Base-by-base conservation (phyloP, 2,797 vertebrate species). In the Pangasius macronema region DNA sequence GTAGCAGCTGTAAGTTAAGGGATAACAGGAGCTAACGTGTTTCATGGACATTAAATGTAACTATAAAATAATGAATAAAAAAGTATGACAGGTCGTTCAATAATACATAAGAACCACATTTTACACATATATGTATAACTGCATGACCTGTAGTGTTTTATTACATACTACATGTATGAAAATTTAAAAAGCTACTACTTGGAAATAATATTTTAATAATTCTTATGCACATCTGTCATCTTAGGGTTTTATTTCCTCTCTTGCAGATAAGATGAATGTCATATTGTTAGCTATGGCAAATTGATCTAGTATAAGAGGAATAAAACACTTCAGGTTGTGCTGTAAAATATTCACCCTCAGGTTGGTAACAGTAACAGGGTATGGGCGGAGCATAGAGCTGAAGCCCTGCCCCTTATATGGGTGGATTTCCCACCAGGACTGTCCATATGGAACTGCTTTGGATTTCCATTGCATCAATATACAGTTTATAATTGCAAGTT, bases 401-500 rank as follows among this genome's bases (percentile, higher is more conserved):
- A 81, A 22, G 22, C 36, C 5, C 36, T 0, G 6, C 1, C 11
- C 10, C 53, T 6, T 57, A 27, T 10, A 16, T 16, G 30, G 49
- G 57, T 42, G 36, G 57, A 39, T n/a, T 81, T 55, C 51, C 75
- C 27, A 53, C 27, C 73, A 53, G 27, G 2, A 11, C 42, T 33
- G 16, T 55, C n/a, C 49, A 77, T 55, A 18, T 55, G 49, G 76
- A 36, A 57, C 30, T 59, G 55, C 61, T 61, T 16, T 22, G 76
- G 76, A 57, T 11, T 36, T 7, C n/a, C 75, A 3, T 77, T 61
- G 10, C 55, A 4, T 81, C 61, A 42, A 24, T 27, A 36, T 80
- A 59, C 11, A 61, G 57, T n/a, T 27, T 16, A 27, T 81, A 61
- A 27, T 61, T 42, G 22, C 55, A 27, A 81, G 55, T 91, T 91